phyloP scores from a whole-genome alignment of 2,113 vertebrate genomes.

The Epinephelus moara region DNA sequence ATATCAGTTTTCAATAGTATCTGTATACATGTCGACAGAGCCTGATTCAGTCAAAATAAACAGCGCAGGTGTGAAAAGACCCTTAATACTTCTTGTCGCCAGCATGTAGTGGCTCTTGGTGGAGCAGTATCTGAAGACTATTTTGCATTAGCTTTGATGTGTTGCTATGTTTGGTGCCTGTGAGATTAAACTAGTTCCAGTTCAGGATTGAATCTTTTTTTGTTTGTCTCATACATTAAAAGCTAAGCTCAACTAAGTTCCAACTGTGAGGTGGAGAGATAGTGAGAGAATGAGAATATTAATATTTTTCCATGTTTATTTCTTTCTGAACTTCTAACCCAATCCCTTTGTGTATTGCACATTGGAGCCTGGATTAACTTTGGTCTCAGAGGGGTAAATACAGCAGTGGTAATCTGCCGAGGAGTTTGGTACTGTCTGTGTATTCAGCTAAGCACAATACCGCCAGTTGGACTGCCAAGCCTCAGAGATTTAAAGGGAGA shows the following conservation, averaged over 20 bases:
- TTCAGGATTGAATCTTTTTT: not conserved
- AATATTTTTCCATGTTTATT: not conserved
- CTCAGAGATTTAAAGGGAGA: conserved; percentile 18
- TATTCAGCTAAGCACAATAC: conserved; percentile 29
- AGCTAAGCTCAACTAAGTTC: not conserved
- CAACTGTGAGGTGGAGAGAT: too few relatives aligned
- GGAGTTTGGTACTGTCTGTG: conserved; percentile 6
- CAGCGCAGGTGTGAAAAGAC: too few relatives aligned
- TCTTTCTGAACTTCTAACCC: not conserved
- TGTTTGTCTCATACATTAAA: conserved; percentile 7
- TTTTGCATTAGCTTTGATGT: not conserved
- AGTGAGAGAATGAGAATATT: not conserved
- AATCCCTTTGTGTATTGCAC: conserved; percentile 1
- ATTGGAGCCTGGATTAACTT: conserved; percentile 24
- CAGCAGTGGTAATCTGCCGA: conserved; percentile 38
- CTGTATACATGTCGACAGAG: too few relatives aligned
- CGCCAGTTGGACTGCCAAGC: not conserved
- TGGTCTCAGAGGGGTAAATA: conserved; percentile 31
- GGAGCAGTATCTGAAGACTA: not conserved
- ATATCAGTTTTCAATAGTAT: too few relatives aligned
- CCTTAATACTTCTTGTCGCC: not conserved
- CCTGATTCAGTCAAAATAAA: too few relatives aligned
- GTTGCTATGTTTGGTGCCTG: not conserved
- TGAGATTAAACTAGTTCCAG: not conserved
- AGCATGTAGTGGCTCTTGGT: not conserved